Evolutionary conservation across 1,140 invertebrate species (phyloP).

Genomic region (Diplogasteroides magnus): DNA sequence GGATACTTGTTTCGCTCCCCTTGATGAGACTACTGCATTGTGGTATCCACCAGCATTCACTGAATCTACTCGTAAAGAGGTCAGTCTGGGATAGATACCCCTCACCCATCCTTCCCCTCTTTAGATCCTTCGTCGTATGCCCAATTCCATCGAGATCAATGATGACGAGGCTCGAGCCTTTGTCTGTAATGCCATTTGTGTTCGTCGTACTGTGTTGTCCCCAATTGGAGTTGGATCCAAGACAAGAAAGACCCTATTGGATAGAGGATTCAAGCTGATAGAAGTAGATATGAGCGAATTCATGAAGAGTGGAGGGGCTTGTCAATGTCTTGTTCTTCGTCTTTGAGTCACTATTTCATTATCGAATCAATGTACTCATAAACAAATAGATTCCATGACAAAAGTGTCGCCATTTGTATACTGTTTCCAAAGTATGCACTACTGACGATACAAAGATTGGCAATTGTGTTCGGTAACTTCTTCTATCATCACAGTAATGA

Average conservation of each 20-base stretch:
- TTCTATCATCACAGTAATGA: too few species aligned
- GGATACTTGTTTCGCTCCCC: slow-evolving; percentile 52
- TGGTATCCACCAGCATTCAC: slow-evolving; percentile 52
- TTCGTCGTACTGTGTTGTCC: slow-evolving; percentile 44
- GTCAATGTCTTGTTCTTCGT: slow-evolving; percentile 53
- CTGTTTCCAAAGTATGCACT: too few species aligned
- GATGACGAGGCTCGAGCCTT: slow-evolving; percentile 49
- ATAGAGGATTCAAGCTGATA: slow-evolving; percentile 41
- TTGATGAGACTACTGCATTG: slow-evolving; percentile 42
- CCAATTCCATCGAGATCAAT: slow-evolving; percentile 46
- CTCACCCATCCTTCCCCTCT: slow-evolving; percentile 4
- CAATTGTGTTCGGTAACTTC: too few species aligned
- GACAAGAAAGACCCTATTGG: slow-evolving; percentile 33
- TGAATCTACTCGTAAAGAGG: slow-evolving; percentile 42
- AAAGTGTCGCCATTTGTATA: too few species aligned
- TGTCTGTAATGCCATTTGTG: slow-evolving; percentile 53
- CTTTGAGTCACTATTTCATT: too few species aligned
- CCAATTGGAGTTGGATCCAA: slow-evolving; percentile 43
- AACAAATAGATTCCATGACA: too few species aligned
- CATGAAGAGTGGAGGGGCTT: slow-evolving; percentile 54
- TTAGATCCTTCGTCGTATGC: slow-evolving; percentile 44
- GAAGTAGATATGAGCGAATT: slow-evolving; percentile 55
- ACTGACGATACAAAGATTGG: too few species aligned
- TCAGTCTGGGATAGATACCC: slow-evolving; percentile 1
- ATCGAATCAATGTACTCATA: too few species aligned